Evolutionary conservation across 2,888 invertebrate genomes (phyloP).

Genomic region (Troides oblongomaculatus): DNA sequence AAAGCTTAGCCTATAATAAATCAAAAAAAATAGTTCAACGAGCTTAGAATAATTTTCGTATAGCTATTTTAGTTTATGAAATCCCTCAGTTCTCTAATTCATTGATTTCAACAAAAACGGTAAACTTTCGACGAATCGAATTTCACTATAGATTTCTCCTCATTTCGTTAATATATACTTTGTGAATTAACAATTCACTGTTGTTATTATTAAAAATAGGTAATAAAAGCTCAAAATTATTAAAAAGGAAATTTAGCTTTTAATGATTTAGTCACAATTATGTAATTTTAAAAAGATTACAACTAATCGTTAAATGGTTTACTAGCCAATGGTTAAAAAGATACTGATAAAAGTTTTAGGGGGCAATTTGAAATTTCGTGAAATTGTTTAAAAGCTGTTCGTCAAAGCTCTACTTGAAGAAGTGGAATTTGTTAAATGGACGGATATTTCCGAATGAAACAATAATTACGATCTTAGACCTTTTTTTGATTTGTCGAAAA

Average conservation of each 20-base stretch:
- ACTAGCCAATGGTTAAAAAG: constrained; percentile 5
- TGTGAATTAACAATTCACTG: constrained; percentile 8
- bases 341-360: constrained; percentile 1
- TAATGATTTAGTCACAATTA: constrained; percentile 27
- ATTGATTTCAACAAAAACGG: constrained; percentile 6
- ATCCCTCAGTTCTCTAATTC: constrained; percentile 8
- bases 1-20: no score
- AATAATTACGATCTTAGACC: background rate
- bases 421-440: background rate
- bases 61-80: constrained; percentile 15
- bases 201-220: constrained; percentile 33
- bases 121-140: constrained; percentile 8
- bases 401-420: background rate
- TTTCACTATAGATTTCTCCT: constrained; percentile 11
- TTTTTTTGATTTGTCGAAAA: background rate
- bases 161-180: constrained; percentile 5
- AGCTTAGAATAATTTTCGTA: constrained; percentile 18
- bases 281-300: constrained; percentile 18
- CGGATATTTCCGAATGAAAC: no score
- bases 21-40: background rate
- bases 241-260: constrained; percentile 18
- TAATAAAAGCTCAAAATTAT: constrained; percentile 48
- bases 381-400: background rate
- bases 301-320: constrained; percentile 17
- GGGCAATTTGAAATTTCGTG: constrained; percentile 1